Percentiles rank a stretch among this genome's conserved stretches.
These are phyloP conservation scores for Melanerpes aurifrons DNA, from an alignment of 2,113 vertebrate species.

Conservation along the genomic window DNA sequence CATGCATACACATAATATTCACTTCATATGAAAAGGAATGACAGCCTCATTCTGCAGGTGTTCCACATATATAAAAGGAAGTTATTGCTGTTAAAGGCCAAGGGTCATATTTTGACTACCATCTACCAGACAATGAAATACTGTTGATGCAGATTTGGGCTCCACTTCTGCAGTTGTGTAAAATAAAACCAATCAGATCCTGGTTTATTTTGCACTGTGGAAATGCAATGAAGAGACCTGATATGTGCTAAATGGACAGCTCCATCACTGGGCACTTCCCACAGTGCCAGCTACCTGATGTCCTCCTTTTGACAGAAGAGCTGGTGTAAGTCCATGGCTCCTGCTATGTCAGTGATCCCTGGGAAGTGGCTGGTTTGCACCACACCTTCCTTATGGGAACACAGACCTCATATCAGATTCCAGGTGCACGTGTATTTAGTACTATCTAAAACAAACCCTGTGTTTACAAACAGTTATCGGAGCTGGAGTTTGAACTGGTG, in stretches of 20 bases:
- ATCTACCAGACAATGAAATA: neutral
- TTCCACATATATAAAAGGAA: neutral
- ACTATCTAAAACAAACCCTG: neutral
- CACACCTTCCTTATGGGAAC: neutral
- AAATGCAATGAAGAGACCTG: neutral
- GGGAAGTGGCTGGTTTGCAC: neutral
- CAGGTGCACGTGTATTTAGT: neutral
- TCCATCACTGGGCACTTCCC: neutral
- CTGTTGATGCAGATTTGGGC: neutral
- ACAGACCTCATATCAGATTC: rapidly evolving
- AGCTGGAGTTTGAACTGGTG: neutral
- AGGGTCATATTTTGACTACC: neutral
- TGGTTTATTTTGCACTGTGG: neutral
- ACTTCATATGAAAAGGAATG: neutral
- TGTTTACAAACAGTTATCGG: neutral
- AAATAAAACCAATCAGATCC: neutral
- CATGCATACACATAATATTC: neutral
- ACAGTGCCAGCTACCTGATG: rapidly evolving
- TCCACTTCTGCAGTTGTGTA: neutral
- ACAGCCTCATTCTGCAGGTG: neutral
- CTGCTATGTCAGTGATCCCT: rapidly evolving
- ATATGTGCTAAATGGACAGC: neutral
- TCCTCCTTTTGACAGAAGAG: neutral
- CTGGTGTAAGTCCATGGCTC: neutral
- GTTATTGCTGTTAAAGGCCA: neutral